Evolutionary conservation across 2,888 invertebrate genomes (phyloP).

Genomic region (Agapetus fuscipes): DNA sequence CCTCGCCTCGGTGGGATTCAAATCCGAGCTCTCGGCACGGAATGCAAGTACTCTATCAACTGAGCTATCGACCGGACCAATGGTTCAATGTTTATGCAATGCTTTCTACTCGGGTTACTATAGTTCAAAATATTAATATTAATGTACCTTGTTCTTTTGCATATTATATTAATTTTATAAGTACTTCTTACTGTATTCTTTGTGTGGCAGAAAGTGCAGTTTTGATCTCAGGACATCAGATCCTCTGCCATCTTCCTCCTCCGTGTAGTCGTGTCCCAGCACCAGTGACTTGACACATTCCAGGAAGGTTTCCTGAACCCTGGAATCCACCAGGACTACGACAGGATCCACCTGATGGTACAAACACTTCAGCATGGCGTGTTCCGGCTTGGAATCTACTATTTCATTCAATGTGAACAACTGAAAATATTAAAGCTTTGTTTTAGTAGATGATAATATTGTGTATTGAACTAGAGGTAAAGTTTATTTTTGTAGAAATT

Average conservation of each 20-base stretch:
- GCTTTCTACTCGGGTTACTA: no score
- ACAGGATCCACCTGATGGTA: conserved; percentile 52
- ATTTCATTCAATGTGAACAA: conserved; percentile 59
- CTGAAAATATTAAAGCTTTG: conserved; percentile 33
- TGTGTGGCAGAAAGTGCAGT: conserved; percentile 45
- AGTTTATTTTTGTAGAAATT: no score
- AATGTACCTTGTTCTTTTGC: no score
- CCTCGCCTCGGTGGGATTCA: no score
- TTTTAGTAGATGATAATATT: no score
- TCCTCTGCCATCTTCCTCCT: conserved; percentile 7
- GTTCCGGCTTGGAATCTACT: conserved; percentile 53
- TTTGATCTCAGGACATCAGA: conserved; percentile 30
- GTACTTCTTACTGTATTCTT: conserved; percentile 52
- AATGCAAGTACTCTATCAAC: no score
- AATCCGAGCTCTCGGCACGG: no score
- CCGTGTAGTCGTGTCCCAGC: conserved; percentile 22
- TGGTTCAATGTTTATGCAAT: no score
- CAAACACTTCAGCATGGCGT: conserved; percentile 46
- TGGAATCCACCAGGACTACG: conserved; percentile 44
- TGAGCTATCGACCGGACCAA: no score
- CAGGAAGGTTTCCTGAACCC: conserved; percentile 42
- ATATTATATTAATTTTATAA: no score
- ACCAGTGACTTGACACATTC: conserved; percentile 35
- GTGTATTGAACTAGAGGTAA: no score
- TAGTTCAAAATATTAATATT: no score